A percentile compares a stretch with the other conserved stretches of the same genome.
Evolutionary conservation across 2,888 invertebrate species (phyloP).

Genomic region (Halictus quadricinctus): DNA sequence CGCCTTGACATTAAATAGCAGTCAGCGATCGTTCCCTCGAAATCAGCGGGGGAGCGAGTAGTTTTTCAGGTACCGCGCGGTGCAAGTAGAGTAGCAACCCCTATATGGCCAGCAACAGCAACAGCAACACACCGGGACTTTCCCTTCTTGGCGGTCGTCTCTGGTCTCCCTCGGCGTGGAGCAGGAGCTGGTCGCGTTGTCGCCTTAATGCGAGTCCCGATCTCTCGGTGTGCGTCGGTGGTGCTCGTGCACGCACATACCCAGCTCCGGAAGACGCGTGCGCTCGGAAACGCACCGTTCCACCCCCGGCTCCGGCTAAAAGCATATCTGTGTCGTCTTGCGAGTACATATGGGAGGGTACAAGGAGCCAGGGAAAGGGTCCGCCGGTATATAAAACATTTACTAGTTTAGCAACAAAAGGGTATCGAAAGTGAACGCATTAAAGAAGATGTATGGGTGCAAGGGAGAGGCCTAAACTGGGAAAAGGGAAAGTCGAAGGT

Average conservation of each 20-base stretch:
- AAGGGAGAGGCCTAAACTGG: constrained; percentile 13
- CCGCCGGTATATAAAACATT: constrained; percentile 54
- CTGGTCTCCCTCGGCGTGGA: constrained; percentile 31
- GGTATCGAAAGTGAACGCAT: constrained; percentile 52
- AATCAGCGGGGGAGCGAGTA: constrained; percentile 31
- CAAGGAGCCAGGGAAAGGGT: constrained; percentile 44
- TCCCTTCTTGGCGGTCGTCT: constrained; percentile 41
- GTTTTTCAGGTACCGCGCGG: constrained; percentile 51
- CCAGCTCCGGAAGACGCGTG: constrained; percentile 64
- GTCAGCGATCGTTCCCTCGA: neutral
- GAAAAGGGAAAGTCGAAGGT: constrained; percentile 31
- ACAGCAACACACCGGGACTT: constrained; percentile 34
- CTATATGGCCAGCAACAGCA: constrained; percentile 47
- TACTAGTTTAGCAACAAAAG: constrained; percentile 58
- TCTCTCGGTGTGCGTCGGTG: constrained; percentile 40
- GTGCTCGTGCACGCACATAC: constrained; percentile 53
- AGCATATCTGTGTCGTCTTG: constrained; percentile 82
- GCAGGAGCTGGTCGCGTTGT: constrained; percentile 47
- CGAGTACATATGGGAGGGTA: constrained; percentile 70
- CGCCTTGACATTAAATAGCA: neutral
- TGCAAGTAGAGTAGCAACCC: constrained; percentile 46
- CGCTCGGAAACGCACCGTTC: constrained; percentile 77
- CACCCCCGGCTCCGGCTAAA: constrained; percentile 79
- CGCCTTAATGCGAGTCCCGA: constrained; percentile 56
- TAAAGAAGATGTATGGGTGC: constrained; percentile 55